These are phyloP conservation scores for Syngnathus floridae DNA, from an alignment of 2,113 vertebrate species.

Conservation along the genomic window DNA sequence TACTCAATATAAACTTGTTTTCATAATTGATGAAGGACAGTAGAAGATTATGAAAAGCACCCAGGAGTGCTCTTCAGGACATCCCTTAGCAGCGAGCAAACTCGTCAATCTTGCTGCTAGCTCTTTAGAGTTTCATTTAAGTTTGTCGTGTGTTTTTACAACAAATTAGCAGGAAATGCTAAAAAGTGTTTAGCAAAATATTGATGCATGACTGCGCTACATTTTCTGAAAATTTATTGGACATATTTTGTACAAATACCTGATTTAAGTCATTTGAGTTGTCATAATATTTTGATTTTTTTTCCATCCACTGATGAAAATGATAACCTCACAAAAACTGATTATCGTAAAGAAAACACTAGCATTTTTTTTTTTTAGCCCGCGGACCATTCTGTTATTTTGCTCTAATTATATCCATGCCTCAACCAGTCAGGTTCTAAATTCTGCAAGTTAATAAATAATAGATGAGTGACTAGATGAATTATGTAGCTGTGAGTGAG, in stretches of 20 bases:
- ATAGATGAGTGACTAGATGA: constrained; percentile 37
- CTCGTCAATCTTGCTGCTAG: neutral
- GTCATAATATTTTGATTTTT: too few species aligned
- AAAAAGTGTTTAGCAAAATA: neutral
- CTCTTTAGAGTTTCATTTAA: constrained; percentile 11
- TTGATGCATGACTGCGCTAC: too few species aligned
- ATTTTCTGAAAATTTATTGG: too few species aligned
- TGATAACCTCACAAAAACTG: too few species aligned
- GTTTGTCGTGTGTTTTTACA: neutral
- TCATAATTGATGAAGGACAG: constrained; percentile 60
- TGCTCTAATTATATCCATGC: constrained; percentile 27
- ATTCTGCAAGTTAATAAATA: constrained; percentile 32
- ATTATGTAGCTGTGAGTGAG: constrained; percentile 35
- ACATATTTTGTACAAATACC: neutral
- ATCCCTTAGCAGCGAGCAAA: constrained; percentile 21
- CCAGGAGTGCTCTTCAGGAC: constrained; percentile 50
- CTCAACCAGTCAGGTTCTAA: constrained; percentile 19
- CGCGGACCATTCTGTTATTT: constrained; percentile 5
- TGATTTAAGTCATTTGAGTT: neutral
- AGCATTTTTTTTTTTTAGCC: neutral
- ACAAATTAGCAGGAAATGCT: neutral
- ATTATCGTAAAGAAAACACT: neutral
- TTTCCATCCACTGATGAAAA: neutral
- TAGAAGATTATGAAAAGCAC: constrained; percentile 42
- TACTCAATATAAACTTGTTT: constrained; percentile 47